These are phyloP conservation scores for Diabrotica virgifera DNA, from an alignment of 1,140 invertebrate genomes.

Conservation along the genomic window DNA sequence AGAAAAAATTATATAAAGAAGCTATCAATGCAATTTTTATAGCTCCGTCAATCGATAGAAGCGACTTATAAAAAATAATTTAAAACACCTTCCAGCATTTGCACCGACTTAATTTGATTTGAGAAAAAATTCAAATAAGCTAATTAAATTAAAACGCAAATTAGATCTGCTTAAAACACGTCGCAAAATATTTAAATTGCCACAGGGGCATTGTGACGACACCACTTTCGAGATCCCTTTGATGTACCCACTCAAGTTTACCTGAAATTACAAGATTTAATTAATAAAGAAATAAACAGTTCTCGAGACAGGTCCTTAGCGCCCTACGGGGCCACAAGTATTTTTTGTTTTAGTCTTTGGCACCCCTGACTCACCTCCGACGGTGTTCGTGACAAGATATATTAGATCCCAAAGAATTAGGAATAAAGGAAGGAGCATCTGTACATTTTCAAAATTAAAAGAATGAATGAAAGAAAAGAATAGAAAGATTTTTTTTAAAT, in stretches of 20 bases:
- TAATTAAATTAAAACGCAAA: slow-evolving; percentile 8
- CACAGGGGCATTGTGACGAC: neutral
- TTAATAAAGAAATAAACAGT: slow-evolving; percentile 22
- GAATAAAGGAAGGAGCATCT: neutral
- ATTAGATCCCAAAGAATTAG: slow-evolving; percentile 7
- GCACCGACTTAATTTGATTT: too few species aligned
- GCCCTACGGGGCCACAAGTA: slow-evolving; percentile 11
- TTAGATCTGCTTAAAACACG: slow-evolving; percentile 8
- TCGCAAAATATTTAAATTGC: slow-evolving; percentile 13
- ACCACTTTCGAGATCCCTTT: slow-evolving; percentile 8
- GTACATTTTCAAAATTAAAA: too few species aligned
- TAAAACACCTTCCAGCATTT: too few species aligned
- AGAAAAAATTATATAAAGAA: too few species aligned
- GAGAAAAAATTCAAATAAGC: slow-evolving; percentile 4
- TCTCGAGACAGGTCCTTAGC: slow-evolving; percentile 20
- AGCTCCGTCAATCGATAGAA: too few species aligned
- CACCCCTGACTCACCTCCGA: slow-evolving; percentile 13
- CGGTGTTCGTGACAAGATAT: slow-evolving; percentile 15
- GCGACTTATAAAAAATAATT: too few species aligned
- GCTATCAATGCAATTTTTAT: too few species aligned
- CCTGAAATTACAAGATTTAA: slow-evolving; percentile 23
- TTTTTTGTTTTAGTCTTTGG: slow-evolving; percentile 18
- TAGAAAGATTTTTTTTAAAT: too few species aligned
- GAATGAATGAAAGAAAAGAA: too few species aligned
- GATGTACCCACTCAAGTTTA: slow-evolving; percentile 18